Percentiles rank a stretch among this genome's conserved stretches.
These are phyloP conservation scores for Cavia aperea DNA, from an alignment of 2,113 vertebrate species.

Conservation along the genomic window DNA sequence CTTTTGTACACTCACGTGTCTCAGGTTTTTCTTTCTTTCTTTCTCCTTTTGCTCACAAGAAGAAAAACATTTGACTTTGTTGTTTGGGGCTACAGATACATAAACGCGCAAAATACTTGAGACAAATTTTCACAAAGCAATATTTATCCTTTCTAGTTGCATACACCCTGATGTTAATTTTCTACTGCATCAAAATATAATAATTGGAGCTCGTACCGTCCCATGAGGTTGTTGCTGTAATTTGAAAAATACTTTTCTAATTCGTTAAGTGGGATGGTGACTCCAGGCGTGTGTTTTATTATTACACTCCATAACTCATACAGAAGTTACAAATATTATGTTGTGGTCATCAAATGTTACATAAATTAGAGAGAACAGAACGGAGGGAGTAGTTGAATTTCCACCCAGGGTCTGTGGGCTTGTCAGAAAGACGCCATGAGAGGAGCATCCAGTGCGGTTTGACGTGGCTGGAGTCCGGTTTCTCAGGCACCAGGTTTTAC, in stretches of 20 bases:
- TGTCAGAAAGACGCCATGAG: neutral
- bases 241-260: constrained; percentile 34
- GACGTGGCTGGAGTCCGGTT: neutral
- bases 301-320: neutral
- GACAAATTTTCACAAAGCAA: neutral
- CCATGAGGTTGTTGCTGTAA: neutral
- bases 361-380: neutral
- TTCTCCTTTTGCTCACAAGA: neutral
- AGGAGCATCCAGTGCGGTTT: neutral
- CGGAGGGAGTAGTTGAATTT: neutral
- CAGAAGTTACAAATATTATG: neutral
- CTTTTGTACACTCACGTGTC: neutral
- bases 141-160: neutral
- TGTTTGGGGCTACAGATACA: neutral
- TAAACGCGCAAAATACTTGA: neutral
- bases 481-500: neutral
- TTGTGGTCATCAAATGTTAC: neutral
- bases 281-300: neutral
- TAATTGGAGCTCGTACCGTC: neutral
- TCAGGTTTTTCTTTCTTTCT: neutral
- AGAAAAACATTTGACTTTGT: neutral
- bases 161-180: neutral
- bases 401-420: neutral
- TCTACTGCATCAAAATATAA: neutral
- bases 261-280: neutral